These are phyloP conservation scores for Xenopus laevis DNA, from an alignment of 2,113 vertebrate genomes.

Conservation along the genomic window DNA sequence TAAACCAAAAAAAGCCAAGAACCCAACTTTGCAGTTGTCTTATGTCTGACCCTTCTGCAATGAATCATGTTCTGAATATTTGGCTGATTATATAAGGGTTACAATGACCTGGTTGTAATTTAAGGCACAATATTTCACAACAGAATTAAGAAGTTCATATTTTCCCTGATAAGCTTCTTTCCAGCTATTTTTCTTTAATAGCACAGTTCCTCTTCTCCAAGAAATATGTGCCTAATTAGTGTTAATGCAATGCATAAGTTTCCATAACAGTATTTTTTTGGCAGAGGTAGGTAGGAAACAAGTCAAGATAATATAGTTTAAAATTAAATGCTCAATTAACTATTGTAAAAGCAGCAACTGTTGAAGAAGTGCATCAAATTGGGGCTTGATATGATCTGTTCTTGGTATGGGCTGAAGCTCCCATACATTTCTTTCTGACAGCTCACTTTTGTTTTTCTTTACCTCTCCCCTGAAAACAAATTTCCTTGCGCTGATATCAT, in stretches of 20 bases:
- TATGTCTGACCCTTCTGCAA: too few species aligned
- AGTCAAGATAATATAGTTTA: constrained; percentile 40
- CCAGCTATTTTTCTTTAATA: constrained; percentile 31
- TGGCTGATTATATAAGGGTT: too few species aligned
- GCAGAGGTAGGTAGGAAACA: constrained; percentile 35
- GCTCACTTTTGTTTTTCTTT: constrained; percentile 6
- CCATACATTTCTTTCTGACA: constrained; percentile 21
- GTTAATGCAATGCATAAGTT: constrained; percentile 40
- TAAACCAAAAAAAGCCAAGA: too few species aligned
- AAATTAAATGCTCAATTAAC: constrained; percentile 45
- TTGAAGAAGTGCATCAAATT: constrained; percentile 15
- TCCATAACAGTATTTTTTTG: constrained; percentile 43
- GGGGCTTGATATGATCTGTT: constrained; percentile 24
- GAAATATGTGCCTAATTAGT: constrained; percentile 43
- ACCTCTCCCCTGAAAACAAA: constrained; percentile 9
- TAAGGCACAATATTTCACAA: not conserved
- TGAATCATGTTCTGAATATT: too few species aligned
- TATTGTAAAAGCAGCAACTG: constrained; percentile 11
- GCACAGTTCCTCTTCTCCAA: constrained; percentile 23
- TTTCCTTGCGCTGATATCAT: constrained; percentile 11
- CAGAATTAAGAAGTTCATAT: constrained; percentile 27
- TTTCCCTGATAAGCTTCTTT: constrained; percentile 25
- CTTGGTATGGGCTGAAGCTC: not conserved
- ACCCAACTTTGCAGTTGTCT: too few species aligned
- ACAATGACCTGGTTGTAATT: too few species aligned